A percentile compares a stretch with the other conserved stretches of the same genome.
Evolutionary conservation across 2,888 invertebrate species (phyloP).

Genomic region (Macrosiphum euphorbiae): DNA sequence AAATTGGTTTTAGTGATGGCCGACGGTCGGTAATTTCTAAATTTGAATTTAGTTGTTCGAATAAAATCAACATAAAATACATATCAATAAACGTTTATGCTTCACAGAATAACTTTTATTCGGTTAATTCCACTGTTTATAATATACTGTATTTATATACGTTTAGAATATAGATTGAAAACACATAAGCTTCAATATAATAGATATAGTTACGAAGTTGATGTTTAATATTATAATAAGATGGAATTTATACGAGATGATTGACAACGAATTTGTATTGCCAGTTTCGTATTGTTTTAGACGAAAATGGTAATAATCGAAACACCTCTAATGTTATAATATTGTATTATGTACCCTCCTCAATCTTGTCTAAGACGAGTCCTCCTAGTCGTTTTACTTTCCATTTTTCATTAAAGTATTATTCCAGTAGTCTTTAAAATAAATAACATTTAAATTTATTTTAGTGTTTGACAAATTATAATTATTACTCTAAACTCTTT

Average conservation of each 20-base stretch:
- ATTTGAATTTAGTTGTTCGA: not conserved
- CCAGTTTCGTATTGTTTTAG: not conserved
- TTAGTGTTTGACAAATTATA: not conserved
- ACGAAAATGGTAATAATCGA: not conserved
- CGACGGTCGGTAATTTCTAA: not conserved
- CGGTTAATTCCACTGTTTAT: not conserved
- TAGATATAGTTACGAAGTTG: not conserved
- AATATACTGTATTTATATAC: not conserved
- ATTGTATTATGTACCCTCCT: not conserved
- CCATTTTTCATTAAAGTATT: not conserved
- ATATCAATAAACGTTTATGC: not conserved
- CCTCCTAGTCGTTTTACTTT: not conserved
- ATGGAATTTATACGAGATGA: not conserved
- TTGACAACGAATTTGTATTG: too few relatives aligned
- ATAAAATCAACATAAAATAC: not conserved
- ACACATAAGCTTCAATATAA: not conserved
- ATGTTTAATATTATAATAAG: not conserved
- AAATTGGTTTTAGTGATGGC: not conserved
- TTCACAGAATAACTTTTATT: not conserved
- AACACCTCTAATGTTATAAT: not conserved
- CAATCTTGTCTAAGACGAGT: not conserved
- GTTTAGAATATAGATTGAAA: not conserved
- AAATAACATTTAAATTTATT: not conserved
- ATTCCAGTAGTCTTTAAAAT: not conserved
- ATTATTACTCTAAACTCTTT: not conserved